Evolutionary conservation across 2,888 invertebrate genomes (phyloP), one percentile per base, ranked within the genome.

Genomic region (Furcula furcula): DNA sequence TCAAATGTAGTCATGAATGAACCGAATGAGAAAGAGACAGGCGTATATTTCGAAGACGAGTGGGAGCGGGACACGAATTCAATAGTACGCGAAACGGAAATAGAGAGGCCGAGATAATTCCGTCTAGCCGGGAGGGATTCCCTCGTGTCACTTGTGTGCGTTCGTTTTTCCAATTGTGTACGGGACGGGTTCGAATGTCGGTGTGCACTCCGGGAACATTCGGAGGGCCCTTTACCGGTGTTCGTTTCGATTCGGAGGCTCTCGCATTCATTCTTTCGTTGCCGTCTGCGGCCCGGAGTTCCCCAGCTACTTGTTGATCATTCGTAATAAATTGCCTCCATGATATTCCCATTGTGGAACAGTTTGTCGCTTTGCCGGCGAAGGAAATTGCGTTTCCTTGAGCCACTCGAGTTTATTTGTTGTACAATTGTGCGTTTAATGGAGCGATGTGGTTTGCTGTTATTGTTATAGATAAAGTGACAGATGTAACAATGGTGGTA

Each of bases 41-140:
- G 42, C 16, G 39, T 45, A 76, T 36, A 29, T 38, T 14, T 33
- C 29, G 18, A 33, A 29, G 23, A 14, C 36, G 34, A 39, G 82
- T 39, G 73, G 33, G 75, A 87, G 76, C 53, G 81, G 66, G 85
- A 86, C 48, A 67, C 63, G 55, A 81, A 82, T 84, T 76, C 73
- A 88, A 88, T 87, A 83, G 86, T 86, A 87, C 82, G 82, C 81
- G 83, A 84, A 86, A 88, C 84, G 84, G 87, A 86, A 87, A 88
- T 87, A 87, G 86, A 84, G 69, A 76, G 78, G 66, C 74, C 76
- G 83, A 86, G 86, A 86, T 85, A 82, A 87, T 83, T 87, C 85
- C 78, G 88, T 88, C 88, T 88, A 85, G 88, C 81, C 83, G 76
- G 74, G 82, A 87, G 88, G 88, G 87, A 85, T 84, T 87, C 85